phyloP scores from a whole-genome alignment of 1,140 invertebrate species.

The Drosophila kurseongensis region DNA sequence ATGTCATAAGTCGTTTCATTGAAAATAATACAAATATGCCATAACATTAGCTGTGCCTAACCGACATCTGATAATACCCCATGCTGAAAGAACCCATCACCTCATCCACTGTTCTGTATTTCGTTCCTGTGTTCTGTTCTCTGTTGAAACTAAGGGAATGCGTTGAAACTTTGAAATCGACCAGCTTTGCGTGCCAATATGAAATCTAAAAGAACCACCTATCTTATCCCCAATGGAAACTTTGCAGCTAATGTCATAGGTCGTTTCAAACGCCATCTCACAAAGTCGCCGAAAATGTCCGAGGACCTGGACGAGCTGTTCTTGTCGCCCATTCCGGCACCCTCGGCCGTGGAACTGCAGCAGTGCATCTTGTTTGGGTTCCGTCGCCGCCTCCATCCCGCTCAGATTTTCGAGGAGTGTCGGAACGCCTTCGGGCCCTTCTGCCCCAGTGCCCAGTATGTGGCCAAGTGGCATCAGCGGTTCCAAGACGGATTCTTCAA shows the following conservation, averaged over 20 bases:
- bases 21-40: slow-evolving; percentile 6
- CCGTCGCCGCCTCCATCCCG: slow-evolving; percentile 67
- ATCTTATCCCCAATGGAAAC: slow-evolving; percentile 35
- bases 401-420: slow-evolving; percentile 68
- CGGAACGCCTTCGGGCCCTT: slow-evolving; percentile 70
- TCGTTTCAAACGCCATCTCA: slow-evolving; percentile 61
- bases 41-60: slow-evolving; percentile 21
- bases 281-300: slow-evolving; percentile 59
- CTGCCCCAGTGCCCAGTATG: slow-evolving; percentile 67
- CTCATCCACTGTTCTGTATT: slow-evolving; percentile 34
- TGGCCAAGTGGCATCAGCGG: slow-evolving; percentile 69
- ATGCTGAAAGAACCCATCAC: slow-evolving; percentile 18
- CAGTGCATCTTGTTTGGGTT: slow-evolving; percentile 76
- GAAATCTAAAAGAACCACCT: slow-evolving; percentile 30
- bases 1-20: slow-evolving; percentile 7
- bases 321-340: slow-evolving; percentile 70
- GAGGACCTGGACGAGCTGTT: slow-evolving; percentile 76
- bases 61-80: slow-evolving; percentile 27
- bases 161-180: slow-evolving; percentile 14
- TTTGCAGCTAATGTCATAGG: slow-evolving; percentile 77
- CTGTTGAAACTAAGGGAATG: slow-evolving; percentile 13
- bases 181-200: slow-evolving; percentile 24
- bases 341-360: slow-evolving; percentile 65
- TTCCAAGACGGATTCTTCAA: slow-evolving; percentile 69
- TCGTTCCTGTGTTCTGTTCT: slow-evolving; percentile 3